phyloP scores from a whole-genome alignment of 2,797 vertebrate species.

The Lacerta viridis region DNA sequence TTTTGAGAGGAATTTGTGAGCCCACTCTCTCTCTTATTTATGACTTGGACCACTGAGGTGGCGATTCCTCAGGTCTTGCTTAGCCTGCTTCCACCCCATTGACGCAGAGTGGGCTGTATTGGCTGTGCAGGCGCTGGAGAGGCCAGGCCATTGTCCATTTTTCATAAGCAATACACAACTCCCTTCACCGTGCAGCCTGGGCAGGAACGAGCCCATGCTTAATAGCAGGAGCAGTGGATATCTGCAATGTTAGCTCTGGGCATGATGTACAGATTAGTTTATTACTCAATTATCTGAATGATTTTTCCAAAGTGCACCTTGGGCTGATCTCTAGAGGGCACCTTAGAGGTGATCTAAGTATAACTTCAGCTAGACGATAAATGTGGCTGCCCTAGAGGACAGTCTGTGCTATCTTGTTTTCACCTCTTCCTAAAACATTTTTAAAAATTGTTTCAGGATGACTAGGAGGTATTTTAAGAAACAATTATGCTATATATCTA shows the following conservation, averaged over 20 bases:
- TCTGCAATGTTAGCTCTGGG: neutral
- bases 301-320: neutral
- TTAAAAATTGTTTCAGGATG: neutral
- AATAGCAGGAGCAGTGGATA: neutral
- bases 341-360: slow-evolving; percentile 35
- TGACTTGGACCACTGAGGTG: neutral
- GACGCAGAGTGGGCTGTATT: neutral
- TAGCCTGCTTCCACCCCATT: neutral
- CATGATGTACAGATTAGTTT: slow-evolving; percentile 11
- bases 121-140: neutral
- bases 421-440: neutral
- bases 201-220: neutral
- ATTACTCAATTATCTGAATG: neutral
- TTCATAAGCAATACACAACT: neutral
- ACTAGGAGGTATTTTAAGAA: neutral
- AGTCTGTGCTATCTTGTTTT: neutral
- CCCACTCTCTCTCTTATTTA: neutral
- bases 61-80: neutral
- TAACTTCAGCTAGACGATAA: slow-evolving; percentile 19
- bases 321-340: neutral
- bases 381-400: neutral
- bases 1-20: neutral
- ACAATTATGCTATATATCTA: neutral
- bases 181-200: neutral
- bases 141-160: too few species aligned